Evolutionary conservation across 2,888 invertebrate genomes (phyloP).

Genomic region (Apamea sordens): DNA sequence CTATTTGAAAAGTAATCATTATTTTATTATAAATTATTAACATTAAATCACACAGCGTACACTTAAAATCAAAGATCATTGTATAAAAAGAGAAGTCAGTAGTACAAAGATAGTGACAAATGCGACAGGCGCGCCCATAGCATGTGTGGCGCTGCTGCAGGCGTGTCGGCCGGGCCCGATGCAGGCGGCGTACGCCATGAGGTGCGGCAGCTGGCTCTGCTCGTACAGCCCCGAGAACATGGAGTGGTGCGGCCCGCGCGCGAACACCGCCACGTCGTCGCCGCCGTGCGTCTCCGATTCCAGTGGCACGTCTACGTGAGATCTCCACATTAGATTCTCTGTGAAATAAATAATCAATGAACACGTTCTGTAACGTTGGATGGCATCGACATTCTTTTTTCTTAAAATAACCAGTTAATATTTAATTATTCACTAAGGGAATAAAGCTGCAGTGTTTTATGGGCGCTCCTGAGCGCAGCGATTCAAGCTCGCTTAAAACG

Average conservation of each 20-base stretch:
- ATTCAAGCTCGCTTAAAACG: not conserved
- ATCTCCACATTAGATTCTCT: conserved; percentile 66
- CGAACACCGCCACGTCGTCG: conserved; percentile 94
- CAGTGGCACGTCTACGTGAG: conserved; percentile 92
- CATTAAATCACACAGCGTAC: not conserved
- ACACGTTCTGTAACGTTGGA: not conserved
- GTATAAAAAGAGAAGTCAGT: conserved; percentile 14
- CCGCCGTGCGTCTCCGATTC: conserved; percentile 93
- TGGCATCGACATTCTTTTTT: not conserved
- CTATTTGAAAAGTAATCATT: not conserved
- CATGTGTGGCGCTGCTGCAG: conserved; percentile 68
- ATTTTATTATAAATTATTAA: not conserved
- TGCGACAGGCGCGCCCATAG: not conserved
- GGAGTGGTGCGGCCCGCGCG: conserved; percentile 93
- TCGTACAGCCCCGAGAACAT: conserved; percentile 94
- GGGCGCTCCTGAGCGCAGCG: too few relatives aligned
- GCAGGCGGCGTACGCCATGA: conserved; percentile 93
- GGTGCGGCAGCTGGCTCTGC: conserved; percentile 94
- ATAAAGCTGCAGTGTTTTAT: not conserved
- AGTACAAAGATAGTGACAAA: conserved; percentile 26
- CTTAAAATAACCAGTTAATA: not conserved
- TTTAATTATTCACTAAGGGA: not conserved
- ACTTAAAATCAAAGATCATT: conserved; percentile 14
- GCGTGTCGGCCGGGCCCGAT: conserved; percentile 90
- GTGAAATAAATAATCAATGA: not conserved